Evolutionary conservation across 2,797 vertebrate genomes (phyloP).

Genomic region (Tragelaphus oryx): DNA sequence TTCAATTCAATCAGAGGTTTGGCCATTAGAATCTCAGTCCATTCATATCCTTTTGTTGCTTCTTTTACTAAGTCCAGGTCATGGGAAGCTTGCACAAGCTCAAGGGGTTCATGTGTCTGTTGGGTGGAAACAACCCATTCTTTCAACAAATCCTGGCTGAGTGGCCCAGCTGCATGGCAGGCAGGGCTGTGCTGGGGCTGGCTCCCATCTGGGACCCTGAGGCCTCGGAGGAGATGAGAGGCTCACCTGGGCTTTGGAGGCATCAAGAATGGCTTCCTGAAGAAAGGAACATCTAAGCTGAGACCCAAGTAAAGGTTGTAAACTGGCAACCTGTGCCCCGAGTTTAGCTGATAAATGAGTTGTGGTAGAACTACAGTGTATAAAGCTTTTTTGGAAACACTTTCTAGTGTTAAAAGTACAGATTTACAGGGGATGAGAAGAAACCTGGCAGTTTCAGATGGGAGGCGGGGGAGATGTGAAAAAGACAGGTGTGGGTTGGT

Average conservation of each 20-base stretch:
- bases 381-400: background rate
- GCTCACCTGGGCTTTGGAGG: background rate
- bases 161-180: background rate
- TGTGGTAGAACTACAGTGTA: background rate
- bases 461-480: background rate
- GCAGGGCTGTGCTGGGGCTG: background rate
- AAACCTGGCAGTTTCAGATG: background rate
- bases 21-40: constrained; percentile 88
- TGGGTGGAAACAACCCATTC: background rate
- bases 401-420: background rate
- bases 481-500: background rate
- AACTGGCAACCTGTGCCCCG: background rate
- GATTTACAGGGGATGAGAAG: background rate
- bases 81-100: background rate
- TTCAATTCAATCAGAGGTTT: constrained; percentile 90
- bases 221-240: background rate
- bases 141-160: background rate
- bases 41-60: constrained; percentile 93
- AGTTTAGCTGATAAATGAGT: background rate
- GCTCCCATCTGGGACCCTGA: background rate
- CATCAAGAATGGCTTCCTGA: background rate
- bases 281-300: background rate
- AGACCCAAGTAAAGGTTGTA: background rate
- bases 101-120: background rate
- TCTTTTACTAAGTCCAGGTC: background rate